phyloP scores from a whole-genome alignment of 1,140 invertebrate genomes.

The Apis florea region DNA sequence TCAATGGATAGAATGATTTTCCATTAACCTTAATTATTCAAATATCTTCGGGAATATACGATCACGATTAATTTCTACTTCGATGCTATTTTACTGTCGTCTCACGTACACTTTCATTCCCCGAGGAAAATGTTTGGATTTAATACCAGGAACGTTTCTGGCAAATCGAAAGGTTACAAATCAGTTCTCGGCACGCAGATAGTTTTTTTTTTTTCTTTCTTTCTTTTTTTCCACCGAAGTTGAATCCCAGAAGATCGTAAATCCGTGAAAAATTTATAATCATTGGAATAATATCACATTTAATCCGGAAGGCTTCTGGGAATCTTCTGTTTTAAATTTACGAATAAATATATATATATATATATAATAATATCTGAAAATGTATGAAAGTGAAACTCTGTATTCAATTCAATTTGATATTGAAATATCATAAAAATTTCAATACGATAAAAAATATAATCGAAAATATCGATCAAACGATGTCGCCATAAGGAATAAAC shows the following conservation, averaged over 20 bases:
- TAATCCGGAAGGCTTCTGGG: neutral
- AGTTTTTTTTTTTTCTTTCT: neutral
- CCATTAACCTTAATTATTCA: neutral
- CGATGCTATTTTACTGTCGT: neutral
- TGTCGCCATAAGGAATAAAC: no score
- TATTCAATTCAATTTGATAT: no score
- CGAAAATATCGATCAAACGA: no score
- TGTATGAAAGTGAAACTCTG: no score
- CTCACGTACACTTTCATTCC: neutral
- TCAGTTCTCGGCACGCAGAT: neutral
- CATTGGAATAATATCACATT: slow-evolving; percentile 12
- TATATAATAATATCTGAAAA: no score
- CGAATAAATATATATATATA: no score
- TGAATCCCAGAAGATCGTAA: neutral
- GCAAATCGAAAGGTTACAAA: slow-evolving; percentile 3
- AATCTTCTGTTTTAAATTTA: no score
- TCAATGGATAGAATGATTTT: neutral
- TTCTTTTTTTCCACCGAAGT: no score
- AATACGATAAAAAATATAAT: no score
- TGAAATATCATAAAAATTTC: no score
- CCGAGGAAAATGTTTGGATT: neutral
- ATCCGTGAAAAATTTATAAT: slow-evolving; percentile 2
- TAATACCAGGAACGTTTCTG: slow-evolving; percentile 16
- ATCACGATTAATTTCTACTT: neutral
- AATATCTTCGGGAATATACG: neutral